These are phyloP conservation scores for Entosphenus tridentatus DNA, from an alignment of 2,113 vertebrate genomes.

Conservation along the genomic window DNA sequence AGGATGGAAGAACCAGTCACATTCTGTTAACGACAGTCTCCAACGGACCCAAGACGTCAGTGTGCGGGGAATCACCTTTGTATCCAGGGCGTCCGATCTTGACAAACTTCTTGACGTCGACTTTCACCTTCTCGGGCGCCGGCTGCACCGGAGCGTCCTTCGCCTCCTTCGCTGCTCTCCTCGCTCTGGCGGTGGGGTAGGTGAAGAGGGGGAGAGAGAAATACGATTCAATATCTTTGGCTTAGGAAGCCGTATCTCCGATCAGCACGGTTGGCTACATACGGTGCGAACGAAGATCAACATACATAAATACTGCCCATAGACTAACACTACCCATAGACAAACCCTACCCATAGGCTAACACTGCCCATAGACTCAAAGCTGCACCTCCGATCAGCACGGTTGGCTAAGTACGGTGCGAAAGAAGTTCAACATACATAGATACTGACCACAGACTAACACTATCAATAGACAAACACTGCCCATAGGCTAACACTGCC, in stretches of 20 bases:
- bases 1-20: too few species aligned
- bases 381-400: neutral
- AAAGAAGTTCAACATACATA: neutral
- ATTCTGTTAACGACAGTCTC: too few species aligned
- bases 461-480: too few species aligned
- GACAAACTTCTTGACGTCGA: slow-evolving; percentile 94
- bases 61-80: slow-evolving; percentile 35
- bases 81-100: slow-evolving; percentile 92
- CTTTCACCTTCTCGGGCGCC: slow-evolving; percentile 85
- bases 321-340: too few species aligned
- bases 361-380: too few species aligned
- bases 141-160: slow-evolving; percentile 92
- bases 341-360: neutral
- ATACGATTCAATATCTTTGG: too few species aligned
- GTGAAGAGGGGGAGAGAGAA: neutral
- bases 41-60: too few species aligned
- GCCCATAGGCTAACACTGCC: neutral
- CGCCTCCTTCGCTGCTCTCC: slow-evolving; percentile 74
- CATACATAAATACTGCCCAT: neutral
- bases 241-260: too few species aligned
- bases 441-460: too few species aligned
- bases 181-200: slow-evolving; percentile 26
- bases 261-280: neutral
- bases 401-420: neutral
- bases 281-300: neutral